Base-by-base conservation (phyloP, 2,888 invertebrate species). In the Scelioninae gen. 2 region DNA sequence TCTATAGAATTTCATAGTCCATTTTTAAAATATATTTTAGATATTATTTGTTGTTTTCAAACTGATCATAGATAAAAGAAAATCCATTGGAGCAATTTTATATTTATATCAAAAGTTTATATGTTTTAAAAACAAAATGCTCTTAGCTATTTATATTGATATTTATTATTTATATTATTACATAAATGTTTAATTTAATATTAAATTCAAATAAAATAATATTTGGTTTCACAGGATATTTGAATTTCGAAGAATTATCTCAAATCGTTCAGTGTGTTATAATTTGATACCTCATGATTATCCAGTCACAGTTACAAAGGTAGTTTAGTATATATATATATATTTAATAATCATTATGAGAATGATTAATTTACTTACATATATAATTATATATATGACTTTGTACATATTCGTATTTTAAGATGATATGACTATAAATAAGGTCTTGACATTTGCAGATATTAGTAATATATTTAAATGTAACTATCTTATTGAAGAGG, bases 241-340 rank as follows among this genome's bases (percentile, higher is more conserved):
- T 87, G 92, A 94, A 84, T 96, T 97, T 86, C 89, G 96, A 74
- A 96, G 96, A 90, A 88, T 94, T 55, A 92, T 97, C 52, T 93
- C 95, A 0, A 91, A 93, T 83, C 90, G 97, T 77, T 92, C 94
- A 78, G 89, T 90, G 77, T 97, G 96, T 86, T 93, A 90, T 83
- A 91, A 92, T 83, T 88, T 97, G 77, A 91, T 97, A 43, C 91
- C 94, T 52, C 88, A 88, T 72, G 91, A 96, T 84, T 94, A 97
- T 87, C 95, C 96, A 0, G 91, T 98, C 58, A 90, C 92, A 78
- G 94, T 97, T 77, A 92, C 94, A 35, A 96, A 94, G 90, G 95
- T 95, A 89, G 85, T 84, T 80, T 48, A 16, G 28, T 9, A 9
- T 25, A 16, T 7, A 46, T 19, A 19, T 43, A 19, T 43, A 18